Conservation (phyloP, 2,888 invertebrate species). For the Agrenia bidenticulata region DNA sequence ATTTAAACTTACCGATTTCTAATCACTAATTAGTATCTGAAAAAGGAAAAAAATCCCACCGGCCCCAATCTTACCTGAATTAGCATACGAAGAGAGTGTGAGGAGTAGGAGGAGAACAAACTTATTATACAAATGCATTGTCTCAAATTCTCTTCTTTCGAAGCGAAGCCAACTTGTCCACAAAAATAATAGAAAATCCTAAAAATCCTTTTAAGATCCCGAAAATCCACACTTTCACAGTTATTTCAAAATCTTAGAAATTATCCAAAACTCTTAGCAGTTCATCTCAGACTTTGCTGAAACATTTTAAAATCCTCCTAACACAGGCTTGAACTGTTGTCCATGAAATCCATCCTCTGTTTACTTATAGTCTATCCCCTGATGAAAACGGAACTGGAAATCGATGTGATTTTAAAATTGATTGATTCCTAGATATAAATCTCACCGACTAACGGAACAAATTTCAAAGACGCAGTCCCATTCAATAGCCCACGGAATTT, state of each 20-base stretch:
- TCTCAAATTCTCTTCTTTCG: background rate
- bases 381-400: too few species aligned
- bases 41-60: too few species aligned
- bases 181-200: background rate
- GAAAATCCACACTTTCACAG: background rate
- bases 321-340: too few species aligned
- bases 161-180: background rate
- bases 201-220: background rate
- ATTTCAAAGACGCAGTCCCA: too few species aligned
- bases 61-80: constrained; percentile 16
- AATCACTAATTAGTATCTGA: background rate
- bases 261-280: background rate
- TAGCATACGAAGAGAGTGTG: background rate
- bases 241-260: background rate
- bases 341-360: too few species aligned
- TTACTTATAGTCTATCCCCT: too few species aligned
- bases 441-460: background rate
- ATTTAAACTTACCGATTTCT: too few species aligned
- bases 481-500: too few species aligned
- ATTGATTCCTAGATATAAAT: too few species aligned
- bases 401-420: too few species aligned
- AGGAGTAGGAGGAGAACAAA: background rate
- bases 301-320: too few species aligned
- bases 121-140: background rate
- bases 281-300: too few species aligned